phyloP scores from a whole-genome alignment of 1,140 invertebrate species.

The Achroia grisella region DNA sequence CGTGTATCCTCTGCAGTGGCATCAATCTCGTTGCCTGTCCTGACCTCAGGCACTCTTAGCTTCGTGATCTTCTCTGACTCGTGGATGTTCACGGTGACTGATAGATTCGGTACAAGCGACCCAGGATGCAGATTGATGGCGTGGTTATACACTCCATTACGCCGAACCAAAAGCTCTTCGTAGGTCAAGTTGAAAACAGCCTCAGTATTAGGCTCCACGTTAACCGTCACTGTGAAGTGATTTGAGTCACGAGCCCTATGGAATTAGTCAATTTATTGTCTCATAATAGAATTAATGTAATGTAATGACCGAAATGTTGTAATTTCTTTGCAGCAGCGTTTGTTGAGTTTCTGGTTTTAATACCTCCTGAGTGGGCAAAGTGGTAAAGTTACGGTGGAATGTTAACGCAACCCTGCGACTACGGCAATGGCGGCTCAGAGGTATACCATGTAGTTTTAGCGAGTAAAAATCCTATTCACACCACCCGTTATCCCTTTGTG shows the following conservation, averaged over 20 bases:
- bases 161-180: conserved; percentile 76
- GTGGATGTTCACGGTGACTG: conserved; percentile 74
- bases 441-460: too few species aligned
- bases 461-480: too few species aligned
- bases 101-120: conserved; percentile 73
- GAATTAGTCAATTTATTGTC: background rate
- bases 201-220: conserved; percentile 75
- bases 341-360: too few species aligned
- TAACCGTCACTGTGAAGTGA: conserved; percentile 76
- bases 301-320: too few species aligned
- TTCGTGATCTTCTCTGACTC: conserved; percentile 74
- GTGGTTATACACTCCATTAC: conserved; percentile 76
- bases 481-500: too few species aligned
- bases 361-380: too few species aligned
- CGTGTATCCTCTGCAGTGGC: conserved; percentile 62
- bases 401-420: too few species aligned
- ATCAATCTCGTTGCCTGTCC: conserved; percentile 75
- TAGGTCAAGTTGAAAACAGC: conserved; percentile 79
- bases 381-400: too few species aligned
- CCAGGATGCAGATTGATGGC: conserved; percentile 77
- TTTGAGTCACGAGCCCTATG: conserved; percentile 78
- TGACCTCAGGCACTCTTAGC: conserved; percentile 75
- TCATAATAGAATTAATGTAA: too few species aligned
- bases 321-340: too few species aligned
- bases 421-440: too few species aligned